Percentiles rank a stretch among this genome's conserved stretches.
Evolutionary conservation across 2,888 invertebrate genomes (phyloP).

Genomic region (Apotomis capreana): DNA sequence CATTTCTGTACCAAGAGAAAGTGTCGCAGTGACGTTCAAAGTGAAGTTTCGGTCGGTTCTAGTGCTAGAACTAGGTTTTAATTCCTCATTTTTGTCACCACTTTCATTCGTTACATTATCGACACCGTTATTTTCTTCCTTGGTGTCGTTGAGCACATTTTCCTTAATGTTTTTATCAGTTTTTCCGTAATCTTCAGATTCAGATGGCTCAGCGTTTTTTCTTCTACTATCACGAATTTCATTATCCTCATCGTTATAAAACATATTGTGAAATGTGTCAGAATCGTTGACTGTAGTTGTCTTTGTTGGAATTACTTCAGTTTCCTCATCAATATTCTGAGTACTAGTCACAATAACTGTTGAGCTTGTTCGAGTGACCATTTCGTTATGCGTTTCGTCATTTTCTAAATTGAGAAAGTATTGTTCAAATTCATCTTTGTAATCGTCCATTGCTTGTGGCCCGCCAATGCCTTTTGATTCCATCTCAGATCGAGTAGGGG

Average conservation of each 20-base stretch:
- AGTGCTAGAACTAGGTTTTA: background rate
- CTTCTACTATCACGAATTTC: slow-evolving; percentile 44
- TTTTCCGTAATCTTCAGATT: slow-evolving; percentile 11
- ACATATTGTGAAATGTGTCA: slow-evolving; percentile 62
- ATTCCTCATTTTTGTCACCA: background rate
- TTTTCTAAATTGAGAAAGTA: slow-evolving; percentile 40
- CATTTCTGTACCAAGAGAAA: background rate
- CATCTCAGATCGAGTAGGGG: slow-evolving; percentile 54
- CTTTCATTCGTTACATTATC: slow-evolving; percentile 33
- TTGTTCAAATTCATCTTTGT: slow-evolving; percentile 41
- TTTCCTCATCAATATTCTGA: slow-evolving; percentile 45
- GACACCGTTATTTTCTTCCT: slow-evolving; percentile 42
- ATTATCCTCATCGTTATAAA: slow-evolving; percentile 62
- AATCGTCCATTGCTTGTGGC: slow-evolving; percentile 48
- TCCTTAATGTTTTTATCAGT: slow-evolving; percentile 47
- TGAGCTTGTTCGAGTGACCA: background rate
- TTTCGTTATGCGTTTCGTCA: background rate
- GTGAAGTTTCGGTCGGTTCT: background rate
- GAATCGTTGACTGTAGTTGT: slow-evolving; percentile 50
- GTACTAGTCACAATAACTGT: background rate
- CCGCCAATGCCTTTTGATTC: slow-evolving; percentile 47
- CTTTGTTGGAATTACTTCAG: slow-evolving; percentile 42
- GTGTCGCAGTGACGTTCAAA: background rate
- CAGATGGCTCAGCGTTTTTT: slow-evolving; percentile 7
- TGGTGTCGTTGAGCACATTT: slow-evolving; percentile 29